phyloP scores from a whole-genome alignment of 2,888 invertebrate genomes.

The Drosophila peninsularis region DNA sequence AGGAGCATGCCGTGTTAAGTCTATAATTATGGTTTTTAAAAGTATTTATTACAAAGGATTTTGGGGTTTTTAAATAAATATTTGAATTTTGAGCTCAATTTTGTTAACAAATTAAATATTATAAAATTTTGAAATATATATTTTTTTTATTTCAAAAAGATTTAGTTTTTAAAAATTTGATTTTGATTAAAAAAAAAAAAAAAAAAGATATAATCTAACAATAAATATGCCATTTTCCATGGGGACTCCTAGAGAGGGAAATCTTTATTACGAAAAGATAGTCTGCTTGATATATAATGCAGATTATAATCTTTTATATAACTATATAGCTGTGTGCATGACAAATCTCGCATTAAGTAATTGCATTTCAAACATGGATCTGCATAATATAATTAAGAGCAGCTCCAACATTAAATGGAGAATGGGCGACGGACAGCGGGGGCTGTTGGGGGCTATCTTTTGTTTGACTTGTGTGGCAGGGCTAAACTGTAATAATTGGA shows the following conservation, averaged over 20 bases:
- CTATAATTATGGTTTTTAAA: not conserved
- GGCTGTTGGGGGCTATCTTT: constrained; percentile 44
- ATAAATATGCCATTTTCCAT: not conserved
- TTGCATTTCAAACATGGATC: constrained; percentile 11
- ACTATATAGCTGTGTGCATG: not conserved
- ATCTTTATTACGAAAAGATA: not conserved
- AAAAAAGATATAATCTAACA: too few relatives aligned
- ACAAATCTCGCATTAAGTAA: constrained; percentile 12
- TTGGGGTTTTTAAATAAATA: not conserved
- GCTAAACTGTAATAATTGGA: constrained; percentile 80
- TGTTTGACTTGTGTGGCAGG: constrained; percentile 74
- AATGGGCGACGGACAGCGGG: not conserved
- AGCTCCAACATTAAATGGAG: constrained; percentile 15
- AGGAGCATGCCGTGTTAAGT: not conserved
- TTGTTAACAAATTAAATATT: not conserved
- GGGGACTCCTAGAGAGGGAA: not conserved
- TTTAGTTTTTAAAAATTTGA: too few relatives aligned
- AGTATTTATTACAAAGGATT: constrained; percentile 1
- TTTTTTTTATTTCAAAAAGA: too few relatives aligned
- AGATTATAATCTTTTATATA: not conserved
- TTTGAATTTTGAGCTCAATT: not conserved
- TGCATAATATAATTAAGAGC: constrained; percentile 31
- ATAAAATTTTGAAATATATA: too few relatives aligned
- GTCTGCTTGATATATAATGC: not conserved
- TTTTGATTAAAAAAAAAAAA: too few relatives aligned